Evolutionary conservation across 2,113 vertebrate genomes (phyloP), one percentile per base, ranked within the genome.

Genomic region (Xiphophorus maculatus): DNA sequence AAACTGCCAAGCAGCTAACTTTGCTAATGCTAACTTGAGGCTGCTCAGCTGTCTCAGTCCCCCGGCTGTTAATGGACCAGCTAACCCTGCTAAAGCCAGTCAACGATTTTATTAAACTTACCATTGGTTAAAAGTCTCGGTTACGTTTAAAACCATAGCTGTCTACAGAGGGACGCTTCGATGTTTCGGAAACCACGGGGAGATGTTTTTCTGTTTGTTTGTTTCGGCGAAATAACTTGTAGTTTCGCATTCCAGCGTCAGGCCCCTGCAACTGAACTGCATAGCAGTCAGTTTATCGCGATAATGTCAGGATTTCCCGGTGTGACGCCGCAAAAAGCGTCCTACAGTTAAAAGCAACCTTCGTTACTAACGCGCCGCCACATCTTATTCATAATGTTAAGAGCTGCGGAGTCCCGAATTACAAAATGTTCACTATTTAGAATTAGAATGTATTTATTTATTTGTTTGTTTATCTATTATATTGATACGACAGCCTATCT

Each of bases 1-100:
- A 61, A 71, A 28, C 71, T 77, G 79, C 40, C 40, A 80, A 64
- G 44, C 69, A 63, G 87, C 84, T 91, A 88, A 40, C 73, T 27
- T 19, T 13, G 84, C 90, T 87, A 89, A 84, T 62, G 80, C 83
- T 91, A 90, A 62, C 61, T 4, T 0, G 71, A 69, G 76, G 77
- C 66, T 90, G 85, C 68, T 90, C 89, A 92, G 89, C 91, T 93
- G 92, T 92, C 92, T 91, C 64, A 76, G 63, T 80, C 71, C 48
- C 14, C 81, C 66, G 58, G 80, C 72, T 90, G 90, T 83, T 91
- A 88, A 90, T 89, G 84, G 84, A 89, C 89, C 88, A 88, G 87
- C 85, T 61, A 81, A 84, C 84, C 89, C 84, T 77, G 91, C 89
- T 92, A 88, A 85, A 77, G 54, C 37, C 71, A 74, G 69, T 67